Evolutionary conservation across 2,113 vertebrate species (phyloP), one percentile per base, ranked within the genome.

Genomic region (Nibea albiflora): DNA sequence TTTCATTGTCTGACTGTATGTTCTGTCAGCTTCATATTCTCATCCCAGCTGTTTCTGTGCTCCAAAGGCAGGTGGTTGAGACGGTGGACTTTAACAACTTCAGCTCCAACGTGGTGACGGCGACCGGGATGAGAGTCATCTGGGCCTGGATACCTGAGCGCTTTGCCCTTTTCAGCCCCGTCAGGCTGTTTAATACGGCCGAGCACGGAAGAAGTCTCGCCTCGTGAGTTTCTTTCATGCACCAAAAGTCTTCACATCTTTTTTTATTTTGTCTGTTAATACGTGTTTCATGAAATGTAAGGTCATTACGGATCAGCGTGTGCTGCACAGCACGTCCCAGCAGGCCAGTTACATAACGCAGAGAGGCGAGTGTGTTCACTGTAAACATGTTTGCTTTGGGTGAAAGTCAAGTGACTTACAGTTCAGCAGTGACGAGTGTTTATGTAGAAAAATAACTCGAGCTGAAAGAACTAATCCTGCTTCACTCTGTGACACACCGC

Each of bases 141-240:
- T 97, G 97, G 96, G 96, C 96, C 81, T 97, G 96, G 97, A 97
- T 97, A 69, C 97, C 97, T 0, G 96, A 97, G 75, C 95, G 97
- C 26, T 96, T 96, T 78, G 95, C 97, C 52, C 95, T 97, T 52
- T 96, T 95, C 85, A 93, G 94, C 20, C 97, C 96, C 0, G 73
- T 94, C 50, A 90, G 91, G 69, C 90, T 97, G 76, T 97, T 96
- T 87, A 95, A 92, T 75, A 95, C 93, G 14, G 80, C 87, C 4
- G 85, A 95, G 81, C 93, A 97, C 0, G 96, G 91, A 28, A 94
- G 93, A 88, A 95, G 95, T 81, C 94, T 97, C 35, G 88, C 93
- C 63, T 95, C 94, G 97, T 97, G 92, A 92, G 89, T 11, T 26
- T 61, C 22, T 28, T 65, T 19, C 47, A 53, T 12, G 10, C 9